Evolutionary conservation across 2,888 invertebrate species (phyloP).

Genomic region (Barypeithes pellucidus): DNA sequence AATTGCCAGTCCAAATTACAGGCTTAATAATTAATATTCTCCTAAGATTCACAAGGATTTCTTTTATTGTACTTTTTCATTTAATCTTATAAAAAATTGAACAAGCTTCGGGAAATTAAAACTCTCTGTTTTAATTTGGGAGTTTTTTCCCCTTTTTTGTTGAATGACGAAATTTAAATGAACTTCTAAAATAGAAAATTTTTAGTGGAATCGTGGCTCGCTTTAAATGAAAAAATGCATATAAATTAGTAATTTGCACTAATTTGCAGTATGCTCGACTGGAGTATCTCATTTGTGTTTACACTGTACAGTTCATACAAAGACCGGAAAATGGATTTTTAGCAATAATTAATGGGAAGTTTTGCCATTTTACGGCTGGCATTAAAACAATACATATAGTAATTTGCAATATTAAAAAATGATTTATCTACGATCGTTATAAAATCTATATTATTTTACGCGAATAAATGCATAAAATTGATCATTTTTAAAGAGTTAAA

Average conservation of each 20-base stretch:
- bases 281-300: too few species aligned
- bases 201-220: background rate
- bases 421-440: too few species aligned
- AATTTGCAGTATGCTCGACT: background rate
- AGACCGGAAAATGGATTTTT: background rate
- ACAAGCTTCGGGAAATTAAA: constrained; percentile 20
- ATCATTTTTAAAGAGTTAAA: too few species aligned
- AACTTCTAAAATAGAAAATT: constrained; percentile 12
- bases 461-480: too few species aligned
- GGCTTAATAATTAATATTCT: constrained; percentile 21
- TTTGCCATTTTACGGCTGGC: too few species aligned
- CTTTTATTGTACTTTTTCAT: constrained; percentile 18
- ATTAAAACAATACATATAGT: too few species aligned
- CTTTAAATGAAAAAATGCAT: constrained; percentile 4
- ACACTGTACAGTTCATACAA: background rate
- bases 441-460: too few species aligned
- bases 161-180: constrained; percentile 5
- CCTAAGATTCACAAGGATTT: background rate
- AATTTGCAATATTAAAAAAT: too few species aligned
- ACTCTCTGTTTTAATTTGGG: constrained; percentile 15
- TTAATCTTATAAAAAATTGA: constrained; percentile 13
- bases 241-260: constrained; percentile 8
- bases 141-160: background rate
- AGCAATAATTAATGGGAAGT: too few species aligned
- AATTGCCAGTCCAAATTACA: background rate